A percentile compares a stretch with the other conserved stretches of the same genome.
Conservation (phyloP, 1,140 invertebrate genomes). For the Aphis gossypii region DNA sequence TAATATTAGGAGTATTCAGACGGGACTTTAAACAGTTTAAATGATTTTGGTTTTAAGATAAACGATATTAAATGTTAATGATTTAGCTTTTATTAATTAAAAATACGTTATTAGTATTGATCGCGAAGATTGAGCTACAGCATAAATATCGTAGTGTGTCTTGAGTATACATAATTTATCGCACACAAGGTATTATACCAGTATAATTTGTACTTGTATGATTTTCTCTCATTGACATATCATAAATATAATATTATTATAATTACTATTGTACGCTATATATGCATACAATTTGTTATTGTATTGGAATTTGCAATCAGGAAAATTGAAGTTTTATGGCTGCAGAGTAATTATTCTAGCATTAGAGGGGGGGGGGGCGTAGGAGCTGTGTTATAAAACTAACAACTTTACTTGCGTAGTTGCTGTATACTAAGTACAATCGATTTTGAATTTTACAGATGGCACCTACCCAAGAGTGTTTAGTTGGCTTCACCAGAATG, state of each 20-base stretch:
- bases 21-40: not conserved
- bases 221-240: not conserved
- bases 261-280: not conserved
- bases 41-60: not conserved
- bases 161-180: too few species aligned
- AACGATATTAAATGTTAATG: not conserved
- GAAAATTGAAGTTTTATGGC: not conserved
- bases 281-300: not conserved
- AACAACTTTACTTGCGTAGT: not conserved
- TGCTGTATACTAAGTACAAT: not conserved
- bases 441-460: conserved; percentile 64
- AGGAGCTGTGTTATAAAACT: not conserved
- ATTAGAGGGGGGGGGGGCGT: not conserved
- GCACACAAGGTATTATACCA: too few species aligned
- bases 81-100: not conserved
- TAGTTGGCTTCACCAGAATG: conserved; percentile 81
- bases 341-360: not conserved
- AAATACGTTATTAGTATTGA: not conserved
- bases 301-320: not conserved
- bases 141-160: too few species aligned
- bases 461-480: conserved; percentile 74
- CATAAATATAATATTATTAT: not conserved
- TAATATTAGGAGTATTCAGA: not conserved
- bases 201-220: not conserved
- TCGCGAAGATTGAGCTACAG: not conserved